Evolutionary conservation across 1,140 invertebrate genomes (phyloP), one percentile per base, ranked within the genome.

Genomic region (Bombus cullumanus): DNA sequence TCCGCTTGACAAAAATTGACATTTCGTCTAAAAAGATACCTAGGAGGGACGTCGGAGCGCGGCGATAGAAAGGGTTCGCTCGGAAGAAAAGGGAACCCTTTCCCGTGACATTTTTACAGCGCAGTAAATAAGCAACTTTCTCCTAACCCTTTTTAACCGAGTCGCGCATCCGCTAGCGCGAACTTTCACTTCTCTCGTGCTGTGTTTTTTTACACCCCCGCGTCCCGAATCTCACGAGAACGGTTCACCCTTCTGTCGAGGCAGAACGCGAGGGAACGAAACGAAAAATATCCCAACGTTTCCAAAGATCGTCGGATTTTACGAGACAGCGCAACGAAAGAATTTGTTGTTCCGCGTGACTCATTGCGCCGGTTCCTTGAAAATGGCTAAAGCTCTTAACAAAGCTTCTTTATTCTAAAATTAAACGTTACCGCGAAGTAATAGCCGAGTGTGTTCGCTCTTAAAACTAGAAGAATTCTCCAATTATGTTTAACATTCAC

Each of bases 121-220:
- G 83, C 71, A 90, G 86, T 92, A 93, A 93, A 94, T 91, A 92
- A 90, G 88, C 66, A 89, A 94, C 93, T 94, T 95, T 95, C 93
- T 88, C 90, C 89, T 83, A 94, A 93, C 93, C 93, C 92, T 94
- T 94, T 94, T 92, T 77, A 79, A 85, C 90, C 82, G 86, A 91
- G 85, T 88, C 88, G 84, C 89, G 84, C 86, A 87, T 88, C 83
- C 72, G 47, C 18, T 53, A 53, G 47, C 47, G 78, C 57, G 84
- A 87, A 91, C 93, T 93, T 94, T 93, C 92, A 90, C 89, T 85
- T 79, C 22, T 47, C 34, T 78, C 91, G 75, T 76, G 78, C 81
- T 86, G 37, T n/a, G 43, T 84, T 80, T 86, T 86, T 68, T 68
- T 82, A 74, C 77, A 28, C n/a, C 75, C 59, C 4, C 15, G 15